Evolutionary conservation across 2,797 vertebrate species (phyloP).

Genomic region (Arctocebus calabarensis): DNA sequence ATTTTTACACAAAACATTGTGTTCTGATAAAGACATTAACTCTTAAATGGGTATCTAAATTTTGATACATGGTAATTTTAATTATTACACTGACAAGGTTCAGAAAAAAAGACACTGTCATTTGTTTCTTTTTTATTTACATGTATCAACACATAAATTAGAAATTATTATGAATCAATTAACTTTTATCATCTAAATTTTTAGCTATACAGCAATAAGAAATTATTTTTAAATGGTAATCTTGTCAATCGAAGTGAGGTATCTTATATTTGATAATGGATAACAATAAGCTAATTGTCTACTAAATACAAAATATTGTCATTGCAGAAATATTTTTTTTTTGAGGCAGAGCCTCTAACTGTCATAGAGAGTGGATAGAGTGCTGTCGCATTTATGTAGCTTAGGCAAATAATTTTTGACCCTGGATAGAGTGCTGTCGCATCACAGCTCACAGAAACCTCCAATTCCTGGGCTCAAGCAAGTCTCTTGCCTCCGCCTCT

Average conservation of each 20-base stretch:
- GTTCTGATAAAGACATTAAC: slow-evolving; percentile 39
- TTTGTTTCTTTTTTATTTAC: slow-evolving; percentile 26
- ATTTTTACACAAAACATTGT: not conserved
- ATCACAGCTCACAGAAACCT: too few species aligned
- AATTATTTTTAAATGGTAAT: slow-evolving; percentile 22
- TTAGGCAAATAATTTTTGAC: too few species aligned
- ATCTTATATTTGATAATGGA: slow-evolving; percentile 20
- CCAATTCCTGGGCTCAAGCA: too few species aligned
- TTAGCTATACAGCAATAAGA: not conserved
- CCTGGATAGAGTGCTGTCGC: too few species aligned
- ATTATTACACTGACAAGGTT: not conserved
- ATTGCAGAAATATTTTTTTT: too few species aligned
- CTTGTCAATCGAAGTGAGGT: not conserved
- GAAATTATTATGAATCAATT: slow-evolving; percentile 21
- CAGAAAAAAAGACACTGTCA: slow-evolving; percentile 27
- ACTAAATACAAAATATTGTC: slow-evolving; percentile 27
- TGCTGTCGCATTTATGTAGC: too few species aligned
- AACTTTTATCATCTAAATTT: too few species aligned
- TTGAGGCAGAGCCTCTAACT: too few species aligned
- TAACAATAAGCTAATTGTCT: slow-evolving; percentile 19
- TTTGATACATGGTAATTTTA: slow-evolving; percentile 40
- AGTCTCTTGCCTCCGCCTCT: too few species aligned
- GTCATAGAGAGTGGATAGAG: too few species aligned
- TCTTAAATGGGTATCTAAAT: not conserved
- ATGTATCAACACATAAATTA: not conserved